Base-by-base conservation (phyloP, 2,113 vertebrate genomes). In the Otocyon megalotis region DNA sequence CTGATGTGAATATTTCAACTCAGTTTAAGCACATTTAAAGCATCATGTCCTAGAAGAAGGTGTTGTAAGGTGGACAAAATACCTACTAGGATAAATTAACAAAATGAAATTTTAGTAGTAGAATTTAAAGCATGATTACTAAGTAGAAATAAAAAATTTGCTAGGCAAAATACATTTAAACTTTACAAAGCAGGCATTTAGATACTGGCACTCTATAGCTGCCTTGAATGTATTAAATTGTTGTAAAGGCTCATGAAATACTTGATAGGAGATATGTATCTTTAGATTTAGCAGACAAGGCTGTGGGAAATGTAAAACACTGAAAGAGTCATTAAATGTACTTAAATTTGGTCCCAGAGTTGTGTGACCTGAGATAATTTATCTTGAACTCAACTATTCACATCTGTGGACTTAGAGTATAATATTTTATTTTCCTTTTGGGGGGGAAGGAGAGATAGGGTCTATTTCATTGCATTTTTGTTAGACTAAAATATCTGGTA, bases 101-200 rank as follows among this genome's bases (percentile, higher is more conserved):
- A 54, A 72, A 69, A 56, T 76, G 1, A 93, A 62, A 32, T n/a
- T 24, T 83, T 62, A 54, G 60, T 53, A 14, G 9, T 77, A 24
- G 1, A 79, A 92, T 32, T 62, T 88, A 80, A 90, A 90, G 9
- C 4, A 43, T 89, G 94, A 71, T 63, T 43, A 89, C 12, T 5
- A 92, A 72, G 3, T 67, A 2, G 37, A 63, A 80, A 37, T 17
- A 91, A 65, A 48, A 62, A 48, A 28, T 4, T 35, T 91, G 2
- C 81, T 95, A 81, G 5, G 10, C 53, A 85, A 9, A 71, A 17
- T 50, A 79, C 9, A 69, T 69, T 88, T 92, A 92, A 76, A 93
- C 2, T 69, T 88, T 35, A n/a, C 35, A 50, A 94, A 71, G 26
- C 28, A 86, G 13, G 3, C 2, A 53, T 56, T 35, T 86, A 37